Evolutionary conservation across 2,888 invertebrate species (phyloP).

Genomic region (Agriopis leucophaearia): DNA sequence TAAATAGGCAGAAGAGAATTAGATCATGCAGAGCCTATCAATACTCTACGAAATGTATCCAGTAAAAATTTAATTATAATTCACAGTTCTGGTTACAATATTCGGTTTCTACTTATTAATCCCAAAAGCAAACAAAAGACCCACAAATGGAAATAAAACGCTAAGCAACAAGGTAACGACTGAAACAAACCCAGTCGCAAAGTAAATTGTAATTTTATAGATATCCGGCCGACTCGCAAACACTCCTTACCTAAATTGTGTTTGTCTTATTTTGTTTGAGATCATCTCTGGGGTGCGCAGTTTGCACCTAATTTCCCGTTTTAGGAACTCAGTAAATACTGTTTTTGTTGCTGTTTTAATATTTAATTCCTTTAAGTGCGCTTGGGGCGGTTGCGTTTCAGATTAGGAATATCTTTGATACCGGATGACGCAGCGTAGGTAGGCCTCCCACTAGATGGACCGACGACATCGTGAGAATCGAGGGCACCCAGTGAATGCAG

Average conservation of each 20-base stretch:
- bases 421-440: no score
- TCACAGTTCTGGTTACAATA: background rate
- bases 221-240: conserved; percentile 62
- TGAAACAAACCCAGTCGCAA: conserved; percentile 56
- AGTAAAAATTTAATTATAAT: no score
- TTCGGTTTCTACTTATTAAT: conserved; percentile 14
- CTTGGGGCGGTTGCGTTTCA: conserved; percentile 35
- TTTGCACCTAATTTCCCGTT: conserved; percentile 49
- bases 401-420: conserved; percentile 6
- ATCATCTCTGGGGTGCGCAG: conserved; percentile 51
- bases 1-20: no score
- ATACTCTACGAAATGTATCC: no score
- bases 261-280: conserved; percentile 65
- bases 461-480: no score
- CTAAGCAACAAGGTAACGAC: conserved; percentile 48
- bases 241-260: conserved; percentile 72
- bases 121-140: conserved; percentile 31
- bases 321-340: conserved; percentile 45
- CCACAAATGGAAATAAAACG: conserved; percentile 42
- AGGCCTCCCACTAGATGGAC: no score
- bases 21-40: no score
- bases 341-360: conserved; percentile 35
- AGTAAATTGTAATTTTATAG: conserved; percentile 66
- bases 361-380: conserved; percentile 34
- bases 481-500: no score